These are phyloP conservation scores for Anabas testudineus DNA, from an alignment of 2,797 vertebrate species.

Conservation along the genomic window DNA sequence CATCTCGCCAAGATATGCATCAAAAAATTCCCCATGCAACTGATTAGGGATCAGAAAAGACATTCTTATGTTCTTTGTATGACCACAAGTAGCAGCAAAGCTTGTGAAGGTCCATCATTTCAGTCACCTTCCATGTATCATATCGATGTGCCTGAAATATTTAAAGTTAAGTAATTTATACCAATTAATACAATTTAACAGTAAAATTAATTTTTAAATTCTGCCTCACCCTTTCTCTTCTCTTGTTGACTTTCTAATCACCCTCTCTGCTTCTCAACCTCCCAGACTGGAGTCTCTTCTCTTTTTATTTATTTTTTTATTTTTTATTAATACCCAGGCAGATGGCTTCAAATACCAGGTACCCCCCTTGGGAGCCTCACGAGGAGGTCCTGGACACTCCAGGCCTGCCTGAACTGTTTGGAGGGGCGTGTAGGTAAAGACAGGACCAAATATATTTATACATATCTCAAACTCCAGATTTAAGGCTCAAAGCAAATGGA, in stretches of 20 bases:
- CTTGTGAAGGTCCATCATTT: no score
- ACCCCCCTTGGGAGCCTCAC: constrained; percentile 62
- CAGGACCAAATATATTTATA: constrained; percentile 41
- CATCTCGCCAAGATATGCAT: no score
- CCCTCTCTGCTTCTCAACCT: constrained; percentile 11
- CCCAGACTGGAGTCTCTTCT: constrained; percentile 13
- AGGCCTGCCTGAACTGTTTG: constrained; percentile 49
- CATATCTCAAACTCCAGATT: constrained; percentile 59
- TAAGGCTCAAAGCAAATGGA: constrained; percentile 55
- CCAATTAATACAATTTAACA: no score
- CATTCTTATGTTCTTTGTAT: no score
- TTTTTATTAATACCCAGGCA: constrained; percentile 37
- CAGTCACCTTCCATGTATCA: no score
- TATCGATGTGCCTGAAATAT: no score
- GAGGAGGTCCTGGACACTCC: constrained; percentile 70
- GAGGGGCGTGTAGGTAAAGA: constrained; percentile 22
- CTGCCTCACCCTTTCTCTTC: constrained; percentile 5
- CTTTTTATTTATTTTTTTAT: no score
- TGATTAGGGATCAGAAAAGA: no score
- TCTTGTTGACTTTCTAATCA: constrained; percentile 38
- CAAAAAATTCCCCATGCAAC: neutral
- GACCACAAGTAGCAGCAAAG: no score
- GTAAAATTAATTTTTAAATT: neutral
- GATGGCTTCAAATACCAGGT: constrained; percentile 76
- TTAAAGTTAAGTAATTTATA: no score